phyloP scores from a whole-genome alignment of 1,140 invertebrate genomes.

The Rhynchophorus ferrugineus region DNA sequence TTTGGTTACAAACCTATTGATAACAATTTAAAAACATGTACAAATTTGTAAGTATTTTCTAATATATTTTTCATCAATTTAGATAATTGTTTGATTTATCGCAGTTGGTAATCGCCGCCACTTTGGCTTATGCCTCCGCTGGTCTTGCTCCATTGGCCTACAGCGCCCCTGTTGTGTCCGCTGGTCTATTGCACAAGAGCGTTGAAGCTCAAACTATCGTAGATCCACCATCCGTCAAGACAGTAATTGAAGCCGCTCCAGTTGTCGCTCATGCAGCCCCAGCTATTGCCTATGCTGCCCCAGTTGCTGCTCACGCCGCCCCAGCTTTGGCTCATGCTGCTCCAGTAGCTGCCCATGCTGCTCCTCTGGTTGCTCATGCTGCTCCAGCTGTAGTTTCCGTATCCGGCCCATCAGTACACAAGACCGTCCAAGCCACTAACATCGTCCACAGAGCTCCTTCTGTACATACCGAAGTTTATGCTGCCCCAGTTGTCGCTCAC shows the following conservation, averaged over 20 bases:
- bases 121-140: conserved; percentile 48
- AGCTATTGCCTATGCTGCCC: conserved; percentile 29
- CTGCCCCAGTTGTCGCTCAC: no score
- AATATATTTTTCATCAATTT: conserved; percentile 1
- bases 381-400: conserved; percentile 5
- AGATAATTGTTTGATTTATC: no score
- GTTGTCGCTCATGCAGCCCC: conserved; percentile 42
- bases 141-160: conserved; percentile 43
- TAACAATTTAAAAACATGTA: conserved; percentile 30
- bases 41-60: conserved; percentile 41
- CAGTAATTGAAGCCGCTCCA: conserved; percentile 38
- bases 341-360: no score
- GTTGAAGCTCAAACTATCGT: conserved; percentile 43
- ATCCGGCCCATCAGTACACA: not conserved
- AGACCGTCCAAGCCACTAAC: not conserved
- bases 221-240: conserved; percentile 38
- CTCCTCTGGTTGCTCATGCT: conserved; percentile 39
- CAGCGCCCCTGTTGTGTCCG: conserved; percentile 41
- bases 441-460: not conserved
- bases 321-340: conserved; percentile 35
- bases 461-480: conserved; percentile 36
- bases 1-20: no score
- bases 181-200: conserved; percentile 9
- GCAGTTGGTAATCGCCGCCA: conserved; percentile 44
- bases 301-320: conserved; percentile 6